These are phyloP conservation scores for Zosterops hypoxanthus DNA, from an alignment of 2,113 vertebrate genomes.

Conservation along the genomic window DNA sequence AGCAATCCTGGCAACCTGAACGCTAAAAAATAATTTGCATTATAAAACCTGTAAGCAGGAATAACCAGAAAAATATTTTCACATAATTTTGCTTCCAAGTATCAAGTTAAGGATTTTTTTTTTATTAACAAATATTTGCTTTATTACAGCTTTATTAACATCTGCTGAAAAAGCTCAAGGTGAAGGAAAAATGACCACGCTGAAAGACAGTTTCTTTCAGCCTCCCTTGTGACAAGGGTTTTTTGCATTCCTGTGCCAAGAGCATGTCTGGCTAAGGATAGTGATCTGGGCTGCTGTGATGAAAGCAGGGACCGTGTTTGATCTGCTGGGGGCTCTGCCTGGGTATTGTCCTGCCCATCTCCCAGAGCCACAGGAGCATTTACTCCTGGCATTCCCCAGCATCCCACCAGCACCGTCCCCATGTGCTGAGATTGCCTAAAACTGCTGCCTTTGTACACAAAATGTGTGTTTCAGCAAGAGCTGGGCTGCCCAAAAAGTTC, in stretches of 20 bases:
- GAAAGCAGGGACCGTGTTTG: constrained; percentile 27
- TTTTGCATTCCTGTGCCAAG: constrained; percentile 35
- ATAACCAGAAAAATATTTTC: neutral
- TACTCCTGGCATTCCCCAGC: neutral
- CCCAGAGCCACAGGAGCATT: neutral
- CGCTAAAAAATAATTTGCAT: neutral
- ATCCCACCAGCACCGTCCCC: neutral
- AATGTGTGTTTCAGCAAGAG: neutral
- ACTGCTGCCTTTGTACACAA: neutral
- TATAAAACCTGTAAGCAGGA: neutral
- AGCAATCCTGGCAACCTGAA: neutral
- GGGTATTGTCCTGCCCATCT: neutral
- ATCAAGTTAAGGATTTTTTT: neutral
- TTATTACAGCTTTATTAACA: constrained; percentile 20
- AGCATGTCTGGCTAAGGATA: neutral
- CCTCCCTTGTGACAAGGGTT: neutral
- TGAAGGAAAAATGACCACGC: neutral
- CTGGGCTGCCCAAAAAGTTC: neutral
- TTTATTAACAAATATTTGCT: neutral
- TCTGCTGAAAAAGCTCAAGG: constrained; percentile 27
- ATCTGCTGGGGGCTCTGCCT: neutral
- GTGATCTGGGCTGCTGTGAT: constrained; percentile 37
- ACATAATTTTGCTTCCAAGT: neutral
- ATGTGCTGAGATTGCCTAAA: neutral
- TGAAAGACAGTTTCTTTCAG: constrained; percentile 39